Percentiles rank a stretch among this genome's conserved stretches.
Evolutionary conservation across 2,113 vertebrate species (phyloP).

Genomic region (Micromys minutus): DNA sequence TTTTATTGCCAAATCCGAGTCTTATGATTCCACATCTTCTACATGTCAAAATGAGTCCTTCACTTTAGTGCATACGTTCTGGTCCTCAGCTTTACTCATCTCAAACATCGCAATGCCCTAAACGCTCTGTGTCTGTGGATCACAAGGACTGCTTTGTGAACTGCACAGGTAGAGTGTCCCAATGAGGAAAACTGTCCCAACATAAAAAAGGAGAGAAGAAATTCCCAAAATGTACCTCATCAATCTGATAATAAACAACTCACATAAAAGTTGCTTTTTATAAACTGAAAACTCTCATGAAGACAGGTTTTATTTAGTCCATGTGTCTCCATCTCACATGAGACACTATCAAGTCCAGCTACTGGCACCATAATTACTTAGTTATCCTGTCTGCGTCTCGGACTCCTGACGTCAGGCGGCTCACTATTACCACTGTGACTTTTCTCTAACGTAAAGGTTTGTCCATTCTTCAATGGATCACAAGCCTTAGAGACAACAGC

Average conservation of each 20-base stretch:
- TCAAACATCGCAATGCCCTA: not conserved
- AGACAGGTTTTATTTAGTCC: conserved; percentile 5
- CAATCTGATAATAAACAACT: not conserved
- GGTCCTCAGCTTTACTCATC: not conserved
- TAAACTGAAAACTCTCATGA: conserved; percentile 9
- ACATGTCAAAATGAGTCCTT: conserved; percentile 14
- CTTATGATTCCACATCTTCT: not conserved
- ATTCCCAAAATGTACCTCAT: not conserved
- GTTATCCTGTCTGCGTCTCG: not conserved
- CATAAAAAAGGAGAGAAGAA: not conserved
- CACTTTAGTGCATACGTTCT: not conserved
- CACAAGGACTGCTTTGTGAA: not conserved
- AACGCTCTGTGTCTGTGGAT: not conserved
- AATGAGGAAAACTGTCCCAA: not conserved
- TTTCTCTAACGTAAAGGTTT: conserved; percentile 14
- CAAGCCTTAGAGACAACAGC: not conserved
- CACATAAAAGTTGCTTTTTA: not conserved
- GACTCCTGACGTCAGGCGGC: conserved; percentile 15
- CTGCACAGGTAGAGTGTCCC: not conserved
- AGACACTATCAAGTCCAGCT: conserved; percentile 16
- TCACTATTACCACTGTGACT: not conserved
- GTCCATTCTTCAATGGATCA: not conserved
- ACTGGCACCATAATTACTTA: not conserved
- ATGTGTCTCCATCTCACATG: not conserved
- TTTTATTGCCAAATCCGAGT: conserved; percentile 45